Base-by-base conservation (phyloP, 2,113 vertebrate species). In the Ictalurus furcatus region DNA sequence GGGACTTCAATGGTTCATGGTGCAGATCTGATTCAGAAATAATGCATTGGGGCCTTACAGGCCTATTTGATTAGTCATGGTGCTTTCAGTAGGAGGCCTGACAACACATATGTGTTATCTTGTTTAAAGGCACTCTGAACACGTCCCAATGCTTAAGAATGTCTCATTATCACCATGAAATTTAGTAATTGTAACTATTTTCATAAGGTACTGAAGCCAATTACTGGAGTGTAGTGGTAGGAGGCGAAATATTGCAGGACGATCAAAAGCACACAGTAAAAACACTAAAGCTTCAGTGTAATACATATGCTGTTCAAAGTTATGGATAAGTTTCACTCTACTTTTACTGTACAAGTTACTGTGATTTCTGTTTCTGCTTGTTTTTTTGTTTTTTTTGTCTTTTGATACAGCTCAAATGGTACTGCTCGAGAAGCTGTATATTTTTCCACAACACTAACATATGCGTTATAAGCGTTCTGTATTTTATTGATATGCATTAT, bases 21-120 rank as follows among this genome's bases (percentile, higher is more conserved):
- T 74, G 23, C 34, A 61, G 67, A 44, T 34, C 52, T 63, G 54
- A 88, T 61, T 61, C 79, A 84, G 30, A 84, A 59, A 84, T 88
- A 59, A 28, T 73, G 25, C 56, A 61, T 61, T 61, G 67, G 67
- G 17, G 81, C 56, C 65, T 74, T 52, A 73, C 56, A 63, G 34
- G 67, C 1, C 65, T 61, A 34, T 84, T 88, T 74, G 54, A 54
- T 88, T 74, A 83, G 79, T 82, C 48, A 28, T 71, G 56, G 80
- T 83, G 34, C 61, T 40, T 84, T 74, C 30, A 58, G 30, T 30
- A 56, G 86, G 63, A 58, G 69, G 52, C 21, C 79, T 71, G 44
- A 80, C 25, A 80, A 65, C 30, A 48, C 56, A 76, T 44, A 16
- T 44, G 17, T 87, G 56, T 56, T 8, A 67, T 85, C 13, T 21